Conservation (phyloP, 2,888 invertebrate genomes). For the Listrodromus nycthemerus region DNA sequence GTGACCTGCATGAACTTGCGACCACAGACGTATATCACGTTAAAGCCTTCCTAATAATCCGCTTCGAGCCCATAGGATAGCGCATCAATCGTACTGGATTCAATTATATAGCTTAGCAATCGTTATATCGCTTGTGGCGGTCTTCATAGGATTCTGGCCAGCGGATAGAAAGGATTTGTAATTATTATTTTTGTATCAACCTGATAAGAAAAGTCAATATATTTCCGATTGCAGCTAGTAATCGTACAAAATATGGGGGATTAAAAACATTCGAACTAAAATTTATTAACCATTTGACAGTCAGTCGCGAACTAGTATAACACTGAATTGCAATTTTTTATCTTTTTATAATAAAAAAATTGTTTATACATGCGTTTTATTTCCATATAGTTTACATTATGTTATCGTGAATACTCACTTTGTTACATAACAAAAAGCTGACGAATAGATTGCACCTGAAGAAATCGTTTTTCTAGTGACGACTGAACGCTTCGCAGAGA, state of each 20-base stretch:
- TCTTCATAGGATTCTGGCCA: constrained; percentile 1
- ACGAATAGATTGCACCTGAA: not conserved
- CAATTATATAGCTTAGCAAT: constrained; percentile 38
- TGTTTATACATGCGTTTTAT: not conserved
- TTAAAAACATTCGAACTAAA: not conserved
- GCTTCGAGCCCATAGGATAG: constrained; percentile 58
- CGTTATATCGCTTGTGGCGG: constrained; percentile 47
- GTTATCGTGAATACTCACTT: not conserved
- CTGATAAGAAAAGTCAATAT: constrained; percentile 16
- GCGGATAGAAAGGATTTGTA: constrained; percentile 6
- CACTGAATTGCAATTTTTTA: not conserved
- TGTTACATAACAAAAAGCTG: not conserved
- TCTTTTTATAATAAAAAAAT: not conserved
- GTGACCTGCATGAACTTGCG: constrained; percentile 77
- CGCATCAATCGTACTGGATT: constrained; percentile 49
- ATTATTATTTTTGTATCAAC: not conserved
- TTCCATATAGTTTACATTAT: not conserved
- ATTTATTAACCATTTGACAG: not conserved
- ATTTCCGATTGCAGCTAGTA: constrained; percentile 29
- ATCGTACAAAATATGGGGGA: not conserved
- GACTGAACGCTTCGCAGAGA: not conserved
- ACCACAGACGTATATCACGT: constrained; percentile 75
- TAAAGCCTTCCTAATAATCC: constrained; percentile 75
- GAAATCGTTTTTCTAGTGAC: not conserved
- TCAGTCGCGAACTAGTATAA: not conserved